Base-by-base conservation (phyloP, 2,113 vertebrate genomes). In the Geothlypis trichas region DNA sequence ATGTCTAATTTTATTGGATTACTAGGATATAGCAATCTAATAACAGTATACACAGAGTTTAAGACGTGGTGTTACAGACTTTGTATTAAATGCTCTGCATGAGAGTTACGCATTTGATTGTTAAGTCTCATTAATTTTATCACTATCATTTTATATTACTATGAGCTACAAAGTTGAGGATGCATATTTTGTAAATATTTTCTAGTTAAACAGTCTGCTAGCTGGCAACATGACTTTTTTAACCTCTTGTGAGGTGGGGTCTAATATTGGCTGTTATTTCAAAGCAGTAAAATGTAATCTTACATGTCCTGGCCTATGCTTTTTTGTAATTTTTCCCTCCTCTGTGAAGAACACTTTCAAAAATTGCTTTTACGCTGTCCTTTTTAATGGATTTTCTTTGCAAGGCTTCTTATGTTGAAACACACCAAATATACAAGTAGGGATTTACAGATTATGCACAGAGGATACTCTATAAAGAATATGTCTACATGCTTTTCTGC, bases 401-500 rank as follows among this genome's bases (percentile, higher is more conserved):
- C 33, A 63, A 75, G 52, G 19, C 44, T 92, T 61, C 15, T 93
- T 71, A 51, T 68, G n/a, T 89, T 90, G 31, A 94, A 94, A 82
- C 82, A 72, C 21, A 87, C 54, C 39, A 77, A 77, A 54, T 80
- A 89, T 21, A 67, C n/a, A 89, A 90, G 35, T 26, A 89, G 39
- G 87, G 51, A 83, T 87, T 87, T 94, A 79, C 22, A 92, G 73
- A 85, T 80, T 77, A 90, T 91, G 35, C 79, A 86, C 15, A 82
- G 39, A 85, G 89, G 42, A 90, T 55, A 77, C 13, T 74, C 76
- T 74, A n/a, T 19, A 75, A 87, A 92, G 42, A 88, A 74, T 92
- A 80, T 41, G 42, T 78, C 72, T 93, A 20, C 76, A 55, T 79
- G 81, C 35, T 80, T 30, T 94, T 90, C 23, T 4, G n/a, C 49